A percentile compares a stretch with the other conserved stretches of the same genome.
Evolutionary conservation across 2,888 invertebrate genomes (phyloP).

Genomic region (Drosophila anomalata): DNA sequence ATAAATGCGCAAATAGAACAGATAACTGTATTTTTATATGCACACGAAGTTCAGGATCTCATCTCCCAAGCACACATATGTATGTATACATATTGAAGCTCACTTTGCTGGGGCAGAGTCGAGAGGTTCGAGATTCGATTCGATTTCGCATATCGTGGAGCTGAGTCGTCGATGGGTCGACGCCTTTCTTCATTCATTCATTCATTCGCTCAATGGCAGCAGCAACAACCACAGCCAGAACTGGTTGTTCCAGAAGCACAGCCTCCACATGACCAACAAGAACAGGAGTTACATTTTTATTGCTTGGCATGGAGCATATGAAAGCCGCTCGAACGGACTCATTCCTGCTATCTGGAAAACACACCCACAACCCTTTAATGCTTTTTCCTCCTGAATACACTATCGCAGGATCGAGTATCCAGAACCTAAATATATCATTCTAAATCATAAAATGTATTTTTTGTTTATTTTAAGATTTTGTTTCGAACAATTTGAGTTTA

Average conservation of each 20-base stretch:
- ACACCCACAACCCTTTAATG: conserved; percentile 34
- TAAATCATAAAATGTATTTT: no score
- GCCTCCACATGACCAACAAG: conserved; percentile 43
- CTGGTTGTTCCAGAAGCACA: conserved; percentile 21
- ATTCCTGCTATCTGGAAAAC: conserved; percentile 24
- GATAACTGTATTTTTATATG: conserved; percentile 79
- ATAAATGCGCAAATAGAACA: conserved; percentile 79
- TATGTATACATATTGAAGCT: conserved; percentile 25
- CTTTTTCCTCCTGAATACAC: conserved; percentile 42
- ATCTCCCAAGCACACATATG: conserved; percentile 36
- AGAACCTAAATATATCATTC: background rate
- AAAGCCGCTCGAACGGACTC: conserved; percentile 57
- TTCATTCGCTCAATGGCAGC: conserved; percentile 52
- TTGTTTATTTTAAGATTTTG: no score
- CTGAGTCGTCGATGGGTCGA: conserved; percentile 71
- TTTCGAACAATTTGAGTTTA: no score
- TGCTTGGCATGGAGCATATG: conserved; percentile 76
- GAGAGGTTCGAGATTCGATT: conserved; percentile 62
- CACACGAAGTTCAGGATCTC: conserved; percentile 48
- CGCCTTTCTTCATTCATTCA: conserved; percentile 69
- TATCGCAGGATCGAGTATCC: background rate
- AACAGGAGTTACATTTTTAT: conserved; percentile 70
- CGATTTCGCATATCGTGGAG: conserved; percentile 68
- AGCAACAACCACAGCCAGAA: conserved; percentile 22
- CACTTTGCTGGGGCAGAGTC: conserved; percentile 57